phyloP scores from a whole-genome alignment of 2,888 invertebrate genomes.

The Eulithis prunata region DNA sequence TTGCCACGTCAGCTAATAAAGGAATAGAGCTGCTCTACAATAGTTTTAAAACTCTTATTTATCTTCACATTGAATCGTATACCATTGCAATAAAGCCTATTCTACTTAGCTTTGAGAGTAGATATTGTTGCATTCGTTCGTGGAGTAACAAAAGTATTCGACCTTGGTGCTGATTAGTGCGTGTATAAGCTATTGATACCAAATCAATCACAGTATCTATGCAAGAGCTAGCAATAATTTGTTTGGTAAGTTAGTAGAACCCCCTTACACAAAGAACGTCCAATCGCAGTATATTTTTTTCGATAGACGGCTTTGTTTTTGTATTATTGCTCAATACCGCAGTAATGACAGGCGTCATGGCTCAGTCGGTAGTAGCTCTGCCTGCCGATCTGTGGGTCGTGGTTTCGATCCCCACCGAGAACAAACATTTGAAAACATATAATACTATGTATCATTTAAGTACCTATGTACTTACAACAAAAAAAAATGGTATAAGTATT shows the following conservation, averaged over 20 bases:
- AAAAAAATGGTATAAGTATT: no score
- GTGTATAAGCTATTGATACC: constrained; percentile 57
- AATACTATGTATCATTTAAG: no score
- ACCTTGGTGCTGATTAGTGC: constrained; percentile 58
- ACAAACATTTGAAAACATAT: no score
- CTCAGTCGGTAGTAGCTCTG: no score
- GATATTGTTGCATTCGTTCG: constrained; percentile 6
- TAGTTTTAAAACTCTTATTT: not conserved
- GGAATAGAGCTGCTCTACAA: not conserved
- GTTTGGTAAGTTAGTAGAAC: not conserved
- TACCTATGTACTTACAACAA: no score
- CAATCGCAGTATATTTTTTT: no score
- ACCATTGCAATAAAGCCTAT: not conserved
- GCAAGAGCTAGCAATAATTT: constrained; percentile 3
- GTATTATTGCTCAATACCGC: no score
- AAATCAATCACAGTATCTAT: constrained; percentile 56
- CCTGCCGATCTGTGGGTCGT: no score
- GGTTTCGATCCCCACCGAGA: no score
- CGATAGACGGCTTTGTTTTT: no score
- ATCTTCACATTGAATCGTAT: not conserved
- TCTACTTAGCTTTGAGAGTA: not conserved
- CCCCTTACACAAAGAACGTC: no score
- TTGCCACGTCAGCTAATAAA: not conserved
- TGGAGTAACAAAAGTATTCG: constrained; percentile 50
- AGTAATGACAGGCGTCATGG: no score